Evolutionary conservation across 2,888 invertebrate genomes (phyloP).

Genomic region (Mechanitis messenoides): DNA sequence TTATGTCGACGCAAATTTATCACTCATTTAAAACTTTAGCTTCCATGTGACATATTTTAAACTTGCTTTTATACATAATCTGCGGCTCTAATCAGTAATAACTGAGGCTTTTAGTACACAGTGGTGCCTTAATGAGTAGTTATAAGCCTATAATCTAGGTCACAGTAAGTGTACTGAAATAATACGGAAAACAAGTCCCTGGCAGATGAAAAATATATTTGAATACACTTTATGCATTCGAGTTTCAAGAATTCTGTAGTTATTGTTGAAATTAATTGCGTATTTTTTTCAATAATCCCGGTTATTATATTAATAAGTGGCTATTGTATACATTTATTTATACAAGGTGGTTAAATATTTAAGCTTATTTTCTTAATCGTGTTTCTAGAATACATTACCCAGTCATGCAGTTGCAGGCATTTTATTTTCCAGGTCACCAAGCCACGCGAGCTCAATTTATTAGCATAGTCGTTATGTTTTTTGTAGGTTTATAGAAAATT

Average conservation of each 20-base stretch:
- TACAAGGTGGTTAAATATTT: background rate
- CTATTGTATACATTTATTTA: background rate
- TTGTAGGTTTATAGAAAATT: conserved; percentile 3
- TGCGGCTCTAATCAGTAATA: conserved; percentile 3
- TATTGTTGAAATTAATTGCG: background rate
- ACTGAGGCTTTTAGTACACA: conserved; percentile 1
- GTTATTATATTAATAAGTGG: too few relatives aligned
- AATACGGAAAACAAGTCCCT: background rate
- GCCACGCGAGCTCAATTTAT: conserved; percentile 36
- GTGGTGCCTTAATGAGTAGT: conserved; percentile 4
- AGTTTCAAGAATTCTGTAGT: background rate
- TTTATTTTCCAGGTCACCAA: conserved; percentile 37
- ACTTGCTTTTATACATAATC: background rate
- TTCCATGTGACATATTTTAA: too few relatives aligned
- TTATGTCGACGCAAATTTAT: too few relatives aligned
- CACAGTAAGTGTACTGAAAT: conserved; percentile 1
- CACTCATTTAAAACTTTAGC: too few relatives aligned
- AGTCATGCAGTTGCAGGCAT: conserved; percentile 34
- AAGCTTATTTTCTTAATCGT: conserved; percentile 34
- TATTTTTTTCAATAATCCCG: background rate
- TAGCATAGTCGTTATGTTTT: conserved; percentile 33
- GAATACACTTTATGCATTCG: background rate
- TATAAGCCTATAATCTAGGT: conserved; percentile 7
- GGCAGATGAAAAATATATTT: background rate
- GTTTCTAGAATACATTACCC: conserved; percentile 48